Base-by-base conservation (phyloP, 92 coral and sea anemone genomes). In the Paramuricea clavata region DNA sequence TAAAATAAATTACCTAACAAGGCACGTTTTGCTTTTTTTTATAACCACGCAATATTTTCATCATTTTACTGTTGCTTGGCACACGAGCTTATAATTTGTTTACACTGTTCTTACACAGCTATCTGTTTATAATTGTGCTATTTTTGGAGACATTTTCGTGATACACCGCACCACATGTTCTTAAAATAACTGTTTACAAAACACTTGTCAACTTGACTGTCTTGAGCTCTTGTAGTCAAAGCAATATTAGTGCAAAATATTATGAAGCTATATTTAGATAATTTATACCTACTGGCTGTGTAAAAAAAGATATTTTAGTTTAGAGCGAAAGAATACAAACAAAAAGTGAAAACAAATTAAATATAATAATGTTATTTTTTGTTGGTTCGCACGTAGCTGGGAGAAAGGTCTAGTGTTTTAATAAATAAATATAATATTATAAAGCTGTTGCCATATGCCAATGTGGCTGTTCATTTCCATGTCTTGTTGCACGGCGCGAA, bases 181-280 rank as follows among this genome's bases (percentile, higher is more conserved):
- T 65, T 33, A 65, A 65, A 65, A 31, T 65, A 65, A 16, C 72
- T 65, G 39, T 65, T 65, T 65, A 65, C 72, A 30, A 65, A 65
- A 16, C 72, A 65, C 72, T 65, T 16, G 39, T n/a, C n/a, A n/a
- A n/a, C n/a, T n/a, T n/a, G n/a, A n/a, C n/a, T n/a, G n/a, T n/a
- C n/a, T n/a, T n/a, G n/a, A 60, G 41, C 5, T 28, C 72, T 15
- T 28, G 72, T 65, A 65, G 72, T 19, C 72, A 65, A 65, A 65
- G 72, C 72, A 65, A 28, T 12, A 62, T 30, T 28, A 12, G 17
- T 12, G 35, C 21, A 8, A 26, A 65, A 65, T 65, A 31, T 65
- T 12, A 65, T 65, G 21, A 27, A 31, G 35, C 72, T 65, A 65
- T 65, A 27, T 65, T 28, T 65, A 28, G 3, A 65, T 65, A 31